Percentiles rank a stretch among this genome's conserved stretches.
These are phyloP conservation scores for Centrocercus urophasianus DNA, from an alignment of 2,113 vertebrate species.

Conservation along the genomic window DNA sequence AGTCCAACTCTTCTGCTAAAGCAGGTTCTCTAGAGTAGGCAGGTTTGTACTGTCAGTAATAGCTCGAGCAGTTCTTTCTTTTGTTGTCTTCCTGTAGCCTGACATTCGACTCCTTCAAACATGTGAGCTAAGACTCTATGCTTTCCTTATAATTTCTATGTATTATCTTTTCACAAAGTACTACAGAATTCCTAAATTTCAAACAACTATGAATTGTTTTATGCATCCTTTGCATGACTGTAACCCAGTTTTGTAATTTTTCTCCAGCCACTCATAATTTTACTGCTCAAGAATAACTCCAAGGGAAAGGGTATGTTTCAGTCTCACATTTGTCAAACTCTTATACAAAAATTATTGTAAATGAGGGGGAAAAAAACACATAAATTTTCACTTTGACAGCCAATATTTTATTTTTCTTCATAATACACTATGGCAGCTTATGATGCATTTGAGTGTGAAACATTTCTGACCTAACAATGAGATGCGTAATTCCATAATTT, in stretches of 20 bases:
- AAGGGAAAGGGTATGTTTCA: background rate
- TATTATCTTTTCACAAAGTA: background rate
- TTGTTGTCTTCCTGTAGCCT: background rate
- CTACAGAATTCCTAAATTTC: background rate
- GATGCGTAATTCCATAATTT: background rate
- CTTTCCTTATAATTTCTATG: background rate
- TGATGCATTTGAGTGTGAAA: background rate
- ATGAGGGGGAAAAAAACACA: accelerated
- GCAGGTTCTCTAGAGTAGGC: too few species aligned
- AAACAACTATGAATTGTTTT: background rate
- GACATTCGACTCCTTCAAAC: background rate
- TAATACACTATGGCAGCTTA: background rate
- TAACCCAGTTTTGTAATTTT: background rate
- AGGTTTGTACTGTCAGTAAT: background rate
- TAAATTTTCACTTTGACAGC: background rate
- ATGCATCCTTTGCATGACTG: background rate
- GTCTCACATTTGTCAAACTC: background rate
- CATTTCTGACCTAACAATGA: background rate
- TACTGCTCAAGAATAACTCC: background rate
- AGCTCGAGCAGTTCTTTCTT: background rate
- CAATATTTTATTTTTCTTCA: background rate
- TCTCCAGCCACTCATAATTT: background rate
- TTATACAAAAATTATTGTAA: background rate
- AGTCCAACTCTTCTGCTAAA: too few species aligned
- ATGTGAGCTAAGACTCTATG: background rate